These are phyloP conservation scores for Campoletis raptor DNA, from an alignment of 2,888 invertebrate species.

Conservation along the genomic window DNA sequence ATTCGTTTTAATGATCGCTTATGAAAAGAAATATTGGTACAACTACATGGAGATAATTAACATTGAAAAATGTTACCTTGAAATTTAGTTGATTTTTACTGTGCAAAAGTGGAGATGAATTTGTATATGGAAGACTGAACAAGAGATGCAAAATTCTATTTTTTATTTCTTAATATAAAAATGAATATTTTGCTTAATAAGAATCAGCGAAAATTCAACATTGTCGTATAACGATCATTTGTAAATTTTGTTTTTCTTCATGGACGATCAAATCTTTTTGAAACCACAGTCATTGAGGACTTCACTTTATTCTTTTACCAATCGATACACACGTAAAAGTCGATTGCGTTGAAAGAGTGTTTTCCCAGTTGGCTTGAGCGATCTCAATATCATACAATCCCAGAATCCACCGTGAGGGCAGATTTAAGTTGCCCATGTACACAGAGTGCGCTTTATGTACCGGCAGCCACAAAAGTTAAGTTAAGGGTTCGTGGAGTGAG, in stretches of 20 bases:
- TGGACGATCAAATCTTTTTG: background rate
- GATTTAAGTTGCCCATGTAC: constrained; percentile 14
- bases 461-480: background rate
- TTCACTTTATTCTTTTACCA: background rate
- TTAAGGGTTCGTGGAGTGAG: background rate
- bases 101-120: no score
- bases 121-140: no score
- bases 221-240: no score
- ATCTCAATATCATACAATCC: constrained; percentile 11
- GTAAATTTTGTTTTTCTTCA: no score
- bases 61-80: background rate
- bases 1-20: background rate
- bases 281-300: background rate
- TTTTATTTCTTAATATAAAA: no score
- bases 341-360: background rate
- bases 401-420: constrained; percentile 5
- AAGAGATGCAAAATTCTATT: no score
- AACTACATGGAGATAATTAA: background rate
- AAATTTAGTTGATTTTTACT: no score
- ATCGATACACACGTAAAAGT: constrained; percentile 4
- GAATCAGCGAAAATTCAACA: no score
- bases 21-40: background rate
- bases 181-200: no score
- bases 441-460: background rate
- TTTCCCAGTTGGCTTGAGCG: constrained; percentile 3